Evolutionary conservation across 1,140 invertebrate species (phyloP).

Genomic region (Ceratoteleas bidentatus): DNA sequence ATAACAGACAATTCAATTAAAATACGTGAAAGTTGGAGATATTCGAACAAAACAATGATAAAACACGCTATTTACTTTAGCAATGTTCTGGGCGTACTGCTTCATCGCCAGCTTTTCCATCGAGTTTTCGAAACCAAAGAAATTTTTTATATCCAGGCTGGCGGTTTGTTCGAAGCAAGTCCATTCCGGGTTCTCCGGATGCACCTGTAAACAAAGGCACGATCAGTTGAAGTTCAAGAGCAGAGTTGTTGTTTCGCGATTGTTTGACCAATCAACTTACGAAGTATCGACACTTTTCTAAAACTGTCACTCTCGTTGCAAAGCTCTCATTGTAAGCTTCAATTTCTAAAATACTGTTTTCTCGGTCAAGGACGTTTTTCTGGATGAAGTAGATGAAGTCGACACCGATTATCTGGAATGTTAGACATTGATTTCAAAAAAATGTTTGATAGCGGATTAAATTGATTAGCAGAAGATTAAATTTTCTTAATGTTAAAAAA

Average conservation of each 20-base stretch:
- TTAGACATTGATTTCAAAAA: too few relatives aligned
- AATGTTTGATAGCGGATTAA: too few relatives aligned
- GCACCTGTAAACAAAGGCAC: conserved; percentile 85
- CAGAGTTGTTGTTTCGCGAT: not conserved
- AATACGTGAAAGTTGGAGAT: not conserved
- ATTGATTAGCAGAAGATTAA: too few relatives aligned
- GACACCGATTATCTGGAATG: conserved; percentile 93
- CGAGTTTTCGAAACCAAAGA: conserved; percentile 97
- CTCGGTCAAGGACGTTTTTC: conserved; percentile 92
- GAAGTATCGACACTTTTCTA: conserved; percentile 96
- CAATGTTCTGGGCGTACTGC: conserved; percentile 96
- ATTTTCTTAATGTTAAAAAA: too few relatives aligned
- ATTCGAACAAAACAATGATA: not conserved
- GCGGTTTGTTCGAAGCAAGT: conserved; percentile 98
- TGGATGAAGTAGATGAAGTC: conserved; percentile 97
- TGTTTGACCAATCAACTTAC: conserved; percentile 83
- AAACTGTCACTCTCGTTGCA: conserved; percentile 90
- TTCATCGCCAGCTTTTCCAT: conserved; percentile 99
- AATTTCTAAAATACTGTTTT: conserved; percentile 91
- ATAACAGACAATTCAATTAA: conserved; percentile 62
- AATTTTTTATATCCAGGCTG: conserved; percentile 96
- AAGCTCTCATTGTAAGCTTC: conserved; percentile 98
- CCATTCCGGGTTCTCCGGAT: conserved; percentile 97
- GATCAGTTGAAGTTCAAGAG: too few relatives aligned
- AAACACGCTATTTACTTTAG: conserved; percentile 84